Evolutionary conservation across 2,113 vertebrate species (phyloP).

Genomic region (Propithecus coquereli): DNA sequence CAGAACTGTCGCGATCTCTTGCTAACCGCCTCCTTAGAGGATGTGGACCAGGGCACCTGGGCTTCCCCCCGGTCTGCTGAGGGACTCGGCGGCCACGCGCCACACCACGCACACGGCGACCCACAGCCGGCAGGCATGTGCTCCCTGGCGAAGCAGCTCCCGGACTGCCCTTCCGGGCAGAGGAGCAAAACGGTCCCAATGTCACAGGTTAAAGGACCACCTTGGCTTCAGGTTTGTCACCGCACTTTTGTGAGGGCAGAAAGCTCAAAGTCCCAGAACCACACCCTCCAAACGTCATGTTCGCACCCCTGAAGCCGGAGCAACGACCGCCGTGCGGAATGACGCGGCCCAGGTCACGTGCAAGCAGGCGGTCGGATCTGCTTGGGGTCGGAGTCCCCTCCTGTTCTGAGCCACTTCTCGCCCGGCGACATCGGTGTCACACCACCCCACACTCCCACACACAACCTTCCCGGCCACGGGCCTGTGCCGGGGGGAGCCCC

Average conservation of each 20-base stretch:
- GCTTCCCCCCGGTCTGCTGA: neutral
- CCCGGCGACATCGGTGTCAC: constrained; percentile 73
- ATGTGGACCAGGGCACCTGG: neutral
- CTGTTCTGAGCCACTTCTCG: constrained; percentile 54
- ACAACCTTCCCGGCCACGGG: constrained; percentile 50
- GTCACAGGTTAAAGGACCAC: neutral
- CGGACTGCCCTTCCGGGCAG: neutral
- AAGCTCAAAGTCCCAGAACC: neutral
- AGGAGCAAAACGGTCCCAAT: neutral
- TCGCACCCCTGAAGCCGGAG: neutral
- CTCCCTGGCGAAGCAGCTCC: neutral
- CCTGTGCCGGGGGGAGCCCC: constrained; percentile 12
- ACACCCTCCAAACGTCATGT: neutral
- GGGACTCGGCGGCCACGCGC: neutral
- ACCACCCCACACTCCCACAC: constrained; percentile 66
- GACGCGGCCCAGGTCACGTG: constrained; percentile 63
- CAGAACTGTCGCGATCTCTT: neutral
- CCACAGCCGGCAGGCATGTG: neutral
- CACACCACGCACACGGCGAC: too few species aligned
- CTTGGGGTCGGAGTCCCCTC: constrained; percentile 61
- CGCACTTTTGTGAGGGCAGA: neutral
- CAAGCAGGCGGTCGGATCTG: constrained; percentile 66
- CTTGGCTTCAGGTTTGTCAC: neutral
- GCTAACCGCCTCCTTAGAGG: neutral
- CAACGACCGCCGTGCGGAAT: constrained; percentile 19